Evolutionary conservation across 2,113 vertebrate genomes (phyloP), one percentile per base, ranked within the genome.

Genomic region (Rhinolophus sinicus): DNA sequence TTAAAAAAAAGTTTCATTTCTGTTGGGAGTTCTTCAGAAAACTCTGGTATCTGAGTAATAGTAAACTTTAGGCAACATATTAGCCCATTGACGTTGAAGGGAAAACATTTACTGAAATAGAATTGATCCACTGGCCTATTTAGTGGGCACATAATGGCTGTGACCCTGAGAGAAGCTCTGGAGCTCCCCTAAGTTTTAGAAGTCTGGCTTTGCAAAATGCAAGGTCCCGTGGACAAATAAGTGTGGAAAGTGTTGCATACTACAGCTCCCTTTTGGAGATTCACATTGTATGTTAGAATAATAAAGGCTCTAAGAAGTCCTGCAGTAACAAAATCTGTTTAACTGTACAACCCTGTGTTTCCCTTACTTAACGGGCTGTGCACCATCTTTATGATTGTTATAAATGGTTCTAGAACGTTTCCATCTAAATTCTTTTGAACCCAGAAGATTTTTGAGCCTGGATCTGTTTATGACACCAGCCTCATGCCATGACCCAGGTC

Each of bases 41-140:
- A n/a, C n/a, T 56, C 88, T 82, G 69, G 30, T 35, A 72, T 93
- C 30, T 70, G 64, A 72, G 47, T 65, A 82, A 87, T 13, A 80
- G 52, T 65, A 65, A 84, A 47, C 73, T 73, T 73, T 5, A 95
- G 75, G 47, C 69, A 87, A 90, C 24, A 13, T 40, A 69, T 90
- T 52, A 92, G 30, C 30, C 26, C 28, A 64, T 16, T 72, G 83
- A 93, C 94, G 78, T 69, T 38, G 77, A 54, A 56, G 14, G 73
- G 81, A 92, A 90, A 92, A 70, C 30, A 90, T 92, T 90, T 54
- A 72, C 60, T 6, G 18, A 87, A 95, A 78, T 12, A 85, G 70
- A 77, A 85, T 1, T 77, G 67, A 90, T 60, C 84, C 80, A 58
- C 22, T 52, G 35, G n/a, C 64, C 64, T 69, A 56, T 54, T 88